Conservation (phyloP, 2,888 invertebrate genomes). For the Ophion costatus region DNA sequence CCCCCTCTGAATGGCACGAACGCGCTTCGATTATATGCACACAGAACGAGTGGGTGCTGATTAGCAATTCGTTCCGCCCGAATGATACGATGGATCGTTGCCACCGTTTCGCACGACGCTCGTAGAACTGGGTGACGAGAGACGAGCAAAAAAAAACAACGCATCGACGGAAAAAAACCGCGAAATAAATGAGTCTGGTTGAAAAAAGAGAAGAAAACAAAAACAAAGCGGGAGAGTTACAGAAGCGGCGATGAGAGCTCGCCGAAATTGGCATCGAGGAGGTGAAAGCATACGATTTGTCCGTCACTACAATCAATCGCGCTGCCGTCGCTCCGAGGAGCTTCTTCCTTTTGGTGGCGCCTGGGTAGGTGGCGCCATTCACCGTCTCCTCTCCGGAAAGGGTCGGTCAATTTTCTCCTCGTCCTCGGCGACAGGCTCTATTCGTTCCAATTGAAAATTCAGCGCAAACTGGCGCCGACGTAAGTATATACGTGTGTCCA, state of each 20-base stretch:
- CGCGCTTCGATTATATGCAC: constrained; percentile 42
- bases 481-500: constrained; percentile 5
- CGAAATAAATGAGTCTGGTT: constrained; percentile 21
- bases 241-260: constrained; percentile 23
- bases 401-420: constrained; percentile 48
- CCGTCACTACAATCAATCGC: constrained; percentile 58
- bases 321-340: constrained; percentile 6
- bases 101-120: constrained; percentile 37
- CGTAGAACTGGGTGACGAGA: constrained; percentile 55
- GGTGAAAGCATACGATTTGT: constrained; percentile 65
- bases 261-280: constrained; percentile 62
- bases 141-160: constrained; percentile 29
- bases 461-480: constrained; percentile 45
- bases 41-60: constrained; percentile 43
- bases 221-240: background rate
- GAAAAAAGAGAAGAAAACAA: constrained; percentile 10
- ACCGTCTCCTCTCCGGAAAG: constrained; percentile 25
- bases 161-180: constrained; percentile 1
- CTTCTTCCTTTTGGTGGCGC: constrained; percentile 19
- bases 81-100: constrained; percentile 59
- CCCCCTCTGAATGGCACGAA: constrained; percentile 15
- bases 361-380: constrained; percentile 41
- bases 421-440: constrained; percentile 11
- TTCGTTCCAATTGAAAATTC: constrained; percentile 54
- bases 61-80: constrained; percentile 63